Evolutionary conservation across 2,888 invertebrate species (phyloP).

Genomic region (Dicyrtoma fusca): DNA sequence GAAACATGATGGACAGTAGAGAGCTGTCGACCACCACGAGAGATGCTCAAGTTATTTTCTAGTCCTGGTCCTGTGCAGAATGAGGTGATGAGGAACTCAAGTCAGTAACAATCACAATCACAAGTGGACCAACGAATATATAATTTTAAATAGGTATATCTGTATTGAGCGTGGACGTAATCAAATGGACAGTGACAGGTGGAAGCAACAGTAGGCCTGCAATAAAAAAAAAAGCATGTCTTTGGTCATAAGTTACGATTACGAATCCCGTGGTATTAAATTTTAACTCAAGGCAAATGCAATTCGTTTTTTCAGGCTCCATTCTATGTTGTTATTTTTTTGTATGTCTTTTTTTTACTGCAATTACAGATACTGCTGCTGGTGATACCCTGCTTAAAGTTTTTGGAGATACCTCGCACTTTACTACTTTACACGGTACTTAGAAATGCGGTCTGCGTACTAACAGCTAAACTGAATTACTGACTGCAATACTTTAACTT

Average conservation of each 20-base stretch:
- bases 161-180: not conserved
- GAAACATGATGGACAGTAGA: no score
- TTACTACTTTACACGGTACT: no score
- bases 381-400: no score
- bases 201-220: not conserved
- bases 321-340: not conserved
- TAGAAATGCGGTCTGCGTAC: no score
- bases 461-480: no score
- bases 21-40: not conserved
- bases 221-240: not conserved
- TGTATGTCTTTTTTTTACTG: not conserved
- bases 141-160: no score
- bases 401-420: no score
- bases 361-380: not conserved
- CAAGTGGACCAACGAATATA: not conserved
- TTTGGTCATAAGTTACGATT: conserved; percentile 7
- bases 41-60: conserved; percentile 17
- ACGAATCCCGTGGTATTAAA: not conserved
- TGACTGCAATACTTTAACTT: no score
- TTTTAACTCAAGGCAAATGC: conserved; percentile 4
- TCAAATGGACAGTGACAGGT: conserved; percentile 23
- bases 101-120: conserved; percentile 4
- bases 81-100: no score
- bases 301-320: not conserved
- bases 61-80: not conserved